These are phyloP conservation scores for Euwallacea fornicatus DNA, from an alignment of 1,140 invertebrate genomes.

Conservation along the genomic window DNA sequence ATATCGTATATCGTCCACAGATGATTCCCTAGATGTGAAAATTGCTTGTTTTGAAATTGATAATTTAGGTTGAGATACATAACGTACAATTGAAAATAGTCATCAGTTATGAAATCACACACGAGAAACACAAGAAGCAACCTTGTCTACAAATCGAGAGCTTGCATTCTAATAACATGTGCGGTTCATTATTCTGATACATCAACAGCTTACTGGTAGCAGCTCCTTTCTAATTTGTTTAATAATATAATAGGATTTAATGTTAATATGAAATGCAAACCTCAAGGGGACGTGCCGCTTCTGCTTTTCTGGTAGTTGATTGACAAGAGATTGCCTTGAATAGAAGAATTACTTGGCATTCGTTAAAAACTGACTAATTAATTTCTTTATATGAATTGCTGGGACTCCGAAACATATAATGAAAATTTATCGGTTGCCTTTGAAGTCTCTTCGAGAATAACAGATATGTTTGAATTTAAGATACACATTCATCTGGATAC, in stretches of 20 bases:
- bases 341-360: too few species aligned
- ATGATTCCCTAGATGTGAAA: background rate
- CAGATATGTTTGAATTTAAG: too few species aligned
- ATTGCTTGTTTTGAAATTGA: background rate
- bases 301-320: too few species aligned
- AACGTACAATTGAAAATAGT: background rate
- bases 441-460: too few species aligned
- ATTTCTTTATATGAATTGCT: too few species aligned
- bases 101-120: background rate
- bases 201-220: constrained; percentile 5
- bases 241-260: background rate
- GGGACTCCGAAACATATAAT: too few species aligned
- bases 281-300: too few species aligned
- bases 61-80: background rate
- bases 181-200: constrained; percentile 6
- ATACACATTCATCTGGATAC: too few species aligned
- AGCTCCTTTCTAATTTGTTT: constrained; percentile 12
- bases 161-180: constrained; percentile 7
- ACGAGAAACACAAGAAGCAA: constrained; percentile 6
- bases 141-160: constrained; percentile 9
- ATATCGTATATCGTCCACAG: background rate
- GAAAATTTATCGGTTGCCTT: too few species aligned
- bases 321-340: too few species aligned
- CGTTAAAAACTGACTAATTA: too few species aligned
- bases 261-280: background rate